Conservation (phyloP, 2,113 vertebrate species). For the Gavialis gangeticus region DNA sequence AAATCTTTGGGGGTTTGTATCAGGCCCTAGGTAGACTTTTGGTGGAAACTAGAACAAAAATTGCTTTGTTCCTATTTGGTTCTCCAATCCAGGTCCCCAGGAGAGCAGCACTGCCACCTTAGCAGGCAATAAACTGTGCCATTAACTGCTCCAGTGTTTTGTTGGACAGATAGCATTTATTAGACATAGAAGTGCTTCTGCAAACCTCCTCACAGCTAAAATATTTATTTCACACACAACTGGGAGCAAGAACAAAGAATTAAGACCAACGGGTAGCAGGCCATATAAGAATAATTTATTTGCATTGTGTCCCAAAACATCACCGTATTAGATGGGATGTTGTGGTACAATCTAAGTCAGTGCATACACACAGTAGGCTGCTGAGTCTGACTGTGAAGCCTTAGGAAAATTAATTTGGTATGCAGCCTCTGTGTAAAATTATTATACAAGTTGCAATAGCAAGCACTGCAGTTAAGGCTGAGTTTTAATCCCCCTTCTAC, state of each 20-base stretch:
- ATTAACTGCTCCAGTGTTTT: fast-evolving
- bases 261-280: background rate
- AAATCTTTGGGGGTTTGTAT: fast-evolving
- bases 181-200: background rate
- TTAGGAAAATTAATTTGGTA: constrained; percentile 50
- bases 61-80: background rate
- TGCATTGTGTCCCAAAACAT: background rate
- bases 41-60: background rate
- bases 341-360: background rate
- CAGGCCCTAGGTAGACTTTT: background rate
- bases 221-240: background rate
- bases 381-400: background rate
- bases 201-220: background rate
- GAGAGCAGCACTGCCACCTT: background rate
- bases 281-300: background rate
- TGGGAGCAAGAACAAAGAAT: constrained; percentile 24
- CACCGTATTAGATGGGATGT: fast-evolving
- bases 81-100: background rate
- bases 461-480: constrained; percentile 14
- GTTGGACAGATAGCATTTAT: background rate
- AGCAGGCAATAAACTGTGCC: fast-evolving
- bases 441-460: constrained; percentile 30
- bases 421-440: constrained; percentile 20
- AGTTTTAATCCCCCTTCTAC: constrained; percentile 4
- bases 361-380: background rate